Evolutionary conservation across 2,113 vertebrate species (phyloP).

Genomic region (Centropristis striata): DNA sequence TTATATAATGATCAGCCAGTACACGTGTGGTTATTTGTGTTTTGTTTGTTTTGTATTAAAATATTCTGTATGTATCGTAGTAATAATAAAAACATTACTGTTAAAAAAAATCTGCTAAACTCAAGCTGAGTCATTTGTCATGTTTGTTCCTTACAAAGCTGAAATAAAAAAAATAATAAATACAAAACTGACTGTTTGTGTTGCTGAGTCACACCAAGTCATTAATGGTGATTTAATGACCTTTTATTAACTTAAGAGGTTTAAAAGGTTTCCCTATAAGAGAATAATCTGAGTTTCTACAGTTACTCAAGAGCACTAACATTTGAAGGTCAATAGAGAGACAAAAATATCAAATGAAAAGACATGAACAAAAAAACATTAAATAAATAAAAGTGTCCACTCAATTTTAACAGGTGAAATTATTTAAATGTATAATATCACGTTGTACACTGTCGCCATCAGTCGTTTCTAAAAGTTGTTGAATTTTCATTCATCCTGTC

Average conservation of each 20-base stretch:
- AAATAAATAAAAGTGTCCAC: not conserved
- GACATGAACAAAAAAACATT: not conserved
- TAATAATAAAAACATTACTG: not conserved
- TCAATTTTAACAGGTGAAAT: not conserved
- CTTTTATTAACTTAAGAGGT: not conserved
- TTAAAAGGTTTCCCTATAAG: not conserved
- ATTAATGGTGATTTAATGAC: not conserved
- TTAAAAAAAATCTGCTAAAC: not conserved
- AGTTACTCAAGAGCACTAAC: not conserved
- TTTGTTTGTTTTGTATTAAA: not conserved
- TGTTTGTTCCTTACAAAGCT: not conserved
- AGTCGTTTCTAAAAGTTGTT: not conserved
- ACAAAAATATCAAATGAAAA: not conserved
- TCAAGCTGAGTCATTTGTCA: not conserved
- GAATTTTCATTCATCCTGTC: slow-evolving; percentile 1
- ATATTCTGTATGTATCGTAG: not conserved
- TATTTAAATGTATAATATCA: not conserved
- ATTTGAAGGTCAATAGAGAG: not conserved
- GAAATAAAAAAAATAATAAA: not conserved
- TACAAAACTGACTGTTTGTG: not conserved
- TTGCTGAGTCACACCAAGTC: not conserved
- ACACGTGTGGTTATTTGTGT: not conserved
- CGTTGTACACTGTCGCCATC: not conserved
- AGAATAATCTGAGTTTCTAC: not conserved
- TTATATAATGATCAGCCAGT: not conserved